Evolutionary conservation across 2,888 invertebrate genomes (phyloP).

Genomic region (Eledone cirrhosa): DNA sequence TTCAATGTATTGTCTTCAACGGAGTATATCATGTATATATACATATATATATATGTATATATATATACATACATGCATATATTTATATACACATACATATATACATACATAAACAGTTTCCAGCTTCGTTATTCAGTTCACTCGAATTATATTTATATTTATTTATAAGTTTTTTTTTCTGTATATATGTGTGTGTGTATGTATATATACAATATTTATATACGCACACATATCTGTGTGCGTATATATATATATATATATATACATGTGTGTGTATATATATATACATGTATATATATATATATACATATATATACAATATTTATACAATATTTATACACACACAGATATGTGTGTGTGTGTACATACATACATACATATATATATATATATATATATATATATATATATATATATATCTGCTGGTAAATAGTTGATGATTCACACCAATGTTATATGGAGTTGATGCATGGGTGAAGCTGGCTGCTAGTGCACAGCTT

Average conservation of each 20-base stretch:
- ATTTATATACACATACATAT: constrained; percentile 5
- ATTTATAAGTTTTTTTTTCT: neutral
- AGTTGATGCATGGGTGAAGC: no score
- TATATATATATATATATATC: neutral
- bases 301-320: neutral
- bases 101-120: neutral
- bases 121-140: neutral
- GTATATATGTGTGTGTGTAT: neutral
- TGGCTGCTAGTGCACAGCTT: no score
- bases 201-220: neutral
- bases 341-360: neutral
- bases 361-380: neutral
- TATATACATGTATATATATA: neutral
- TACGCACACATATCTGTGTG: neutral
- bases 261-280: neutral
- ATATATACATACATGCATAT: constrained; percentile 12
- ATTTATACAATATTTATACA: neutral
- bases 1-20: no score
- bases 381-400: neutral
- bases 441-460: no score
- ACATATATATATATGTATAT: no score
- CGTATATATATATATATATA: neutral
- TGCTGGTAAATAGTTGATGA: no score
- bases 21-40: no score
- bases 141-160: neutral